Conservation (phyloP, 2,888 invertebrate species). For the Microchrysa polita region DNA sequence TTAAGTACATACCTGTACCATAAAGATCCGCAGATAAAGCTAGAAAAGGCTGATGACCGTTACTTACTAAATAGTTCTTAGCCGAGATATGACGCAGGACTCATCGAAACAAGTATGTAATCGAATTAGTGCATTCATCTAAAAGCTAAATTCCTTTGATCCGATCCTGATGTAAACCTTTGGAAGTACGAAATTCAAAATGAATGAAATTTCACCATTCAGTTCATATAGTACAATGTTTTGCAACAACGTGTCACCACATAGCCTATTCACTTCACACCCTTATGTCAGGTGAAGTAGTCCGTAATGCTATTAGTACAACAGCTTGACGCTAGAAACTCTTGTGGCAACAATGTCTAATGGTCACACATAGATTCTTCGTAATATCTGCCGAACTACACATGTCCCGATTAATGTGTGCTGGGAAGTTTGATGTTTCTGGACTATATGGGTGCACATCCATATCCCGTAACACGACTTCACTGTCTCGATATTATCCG, state of each 20-base stretch:
- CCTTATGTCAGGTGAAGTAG: constrained; percentile 35
- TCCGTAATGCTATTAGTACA: constrained; percentile 40
- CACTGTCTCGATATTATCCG: constrained; percentile 20
- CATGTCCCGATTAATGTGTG: constrained; percentile 20
- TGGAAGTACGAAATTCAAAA: no score
- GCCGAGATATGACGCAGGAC: no score
- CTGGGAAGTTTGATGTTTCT: no score
- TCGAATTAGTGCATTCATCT: no score
- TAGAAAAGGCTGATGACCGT: no score
- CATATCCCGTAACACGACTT: background rate
- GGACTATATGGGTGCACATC: no score
- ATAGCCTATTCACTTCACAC: constrained; percentile 20
- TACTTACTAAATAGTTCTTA: no score
- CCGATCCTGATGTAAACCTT: background rate
- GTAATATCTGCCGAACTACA: background rate
- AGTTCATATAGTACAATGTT: constrained; percentile 5
- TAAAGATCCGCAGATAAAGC: no score
- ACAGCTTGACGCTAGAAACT: constrained; percentile 25
- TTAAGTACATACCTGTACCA: no score
- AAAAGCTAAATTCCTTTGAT: constrained; percentile 6
- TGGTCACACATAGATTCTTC: constrained; percentile 27
- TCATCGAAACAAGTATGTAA: no score
- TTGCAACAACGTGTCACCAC: constrained; percentile 25
- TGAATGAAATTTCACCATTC: background rate
- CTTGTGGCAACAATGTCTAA: constrained; percentile 39